phyloP scores from a whole-genome alignment of 92 coral and sea anemone species.

The Diadumene lineata region DNA sequence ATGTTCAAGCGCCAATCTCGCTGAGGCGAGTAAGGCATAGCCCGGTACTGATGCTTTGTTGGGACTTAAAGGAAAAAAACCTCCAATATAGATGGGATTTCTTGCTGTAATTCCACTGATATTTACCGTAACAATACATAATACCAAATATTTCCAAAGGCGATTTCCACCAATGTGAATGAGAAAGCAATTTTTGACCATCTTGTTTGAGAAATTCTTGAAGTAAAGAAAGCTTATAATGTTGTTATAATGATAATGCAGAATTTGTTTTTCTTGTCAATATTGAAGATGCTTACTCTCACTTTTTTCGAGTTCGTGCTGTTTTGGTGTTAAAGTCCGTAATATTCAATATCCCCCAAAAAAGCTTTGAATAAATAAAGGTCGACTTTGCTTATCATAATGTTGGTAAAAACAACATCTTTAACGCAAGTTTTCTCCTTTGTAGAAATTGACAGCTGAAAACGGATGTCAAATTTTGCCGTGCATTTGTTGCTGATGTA shows the following conservation, averaged over 20 bases:
- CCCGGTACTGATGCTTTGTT: conserved; percentile 97
- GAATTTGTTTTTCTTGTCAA: background rate
- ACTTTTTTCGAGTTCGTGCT: no score
- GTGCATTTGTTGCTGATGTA: no score
- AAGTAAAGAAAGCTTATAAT: background rate
- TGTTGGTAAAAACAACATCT: no score
- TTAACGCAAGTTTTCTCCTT: no score
- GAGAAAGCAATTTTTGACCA: background rate
- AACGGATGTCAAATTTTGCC: no score
- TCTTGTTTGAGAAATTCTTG: background rate
- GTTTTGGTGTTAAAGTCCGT: no score
- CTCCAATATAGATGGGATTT: conserved; percentile 70
- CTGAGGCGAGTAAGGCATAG: conserved; percentile 67
- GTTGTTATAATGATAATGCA: background rate
- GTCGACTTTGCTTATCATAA: no score
- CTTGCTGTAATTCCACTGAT: conserved; percentile 5
- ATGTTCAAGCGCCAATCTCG: conserved; percentile 84
- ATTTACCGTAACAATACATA: background rate
- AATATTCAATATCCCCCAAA: no score
- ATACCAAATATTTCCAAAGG: background rate
- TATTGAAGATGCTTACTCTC: no score
- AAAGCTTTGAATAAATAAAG: no score
- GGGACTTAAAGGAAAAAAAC: conserved; percentile 90
- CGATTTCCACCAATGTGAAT: background rate
- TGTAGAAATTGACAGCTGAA: no score